These are phyloP conservation scores for Microdon myrmicae DNA, from an alignment of 2,888 invertebrate species.

Conservation along the genomic window DNA sequence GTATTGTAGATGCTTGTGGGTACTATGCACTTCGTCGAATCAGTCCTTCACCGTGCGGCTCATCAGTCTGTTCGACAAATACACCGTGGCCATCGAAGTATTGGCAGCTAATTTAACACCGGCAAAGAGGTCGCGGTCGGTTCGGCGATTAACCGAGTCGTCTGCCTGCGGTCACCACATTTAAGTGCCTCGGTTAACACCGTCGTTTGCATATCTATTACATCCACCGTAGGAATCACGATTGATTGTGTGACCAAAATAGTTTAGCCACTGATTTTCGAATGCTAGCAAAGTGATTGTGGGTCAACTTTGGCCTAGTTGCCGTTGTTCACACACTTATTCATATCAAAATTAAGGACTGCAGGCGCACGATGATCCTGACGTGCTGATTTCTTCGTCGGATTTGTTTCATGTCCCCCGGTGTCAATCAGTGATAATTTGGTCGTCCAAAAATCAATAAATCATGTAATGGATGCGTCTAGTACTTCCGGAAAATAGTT, in stretches of 20 bases:
- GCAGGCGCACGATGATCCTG: no score
- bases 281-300: conserved; percentile 24
- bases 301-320: no score
- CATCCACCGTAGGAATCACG: conserved; percentile 31
- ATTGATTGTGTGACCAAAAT: conserved; percentile 33
- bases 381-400: conserved; percentile 35
- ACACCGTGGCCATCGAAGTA: no score
- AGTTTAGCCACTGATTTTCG: conserved; percentile 40
- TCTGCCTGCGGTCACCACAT: conserved; percentile 10
- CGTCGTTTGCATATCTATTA: conserved; percentile 30
- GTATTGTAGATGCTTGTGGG: conserved; percentile 7
- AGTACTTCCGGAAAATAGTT: conserved; percentile 28
- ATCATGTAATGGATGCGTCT: conserved; percentile 32
- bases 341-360: no score
- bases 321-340: no score
- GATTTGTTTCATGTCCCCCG: conserved; percentile 33
- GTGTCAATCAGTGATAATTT: conserved; percentile 42
- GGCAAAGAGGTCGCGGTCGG: conserved; percentile 20
- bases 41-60: conserved; percentile 51
- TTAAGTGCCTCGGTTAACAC: conserved; percentile 32
- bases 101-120: no score
- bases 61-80: conserved; percentile 36
- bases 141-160: conserved; percentile 27
- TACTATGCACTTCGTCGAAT: conserved; percentile 23
- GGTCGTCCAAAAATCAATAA: conserved; percentile 37